These are phyloP conservation scores for Miltochrista miniata DNA, from an alignment of 2,888 invertebrate genomes.

Conservation along the genomic window DNA sequence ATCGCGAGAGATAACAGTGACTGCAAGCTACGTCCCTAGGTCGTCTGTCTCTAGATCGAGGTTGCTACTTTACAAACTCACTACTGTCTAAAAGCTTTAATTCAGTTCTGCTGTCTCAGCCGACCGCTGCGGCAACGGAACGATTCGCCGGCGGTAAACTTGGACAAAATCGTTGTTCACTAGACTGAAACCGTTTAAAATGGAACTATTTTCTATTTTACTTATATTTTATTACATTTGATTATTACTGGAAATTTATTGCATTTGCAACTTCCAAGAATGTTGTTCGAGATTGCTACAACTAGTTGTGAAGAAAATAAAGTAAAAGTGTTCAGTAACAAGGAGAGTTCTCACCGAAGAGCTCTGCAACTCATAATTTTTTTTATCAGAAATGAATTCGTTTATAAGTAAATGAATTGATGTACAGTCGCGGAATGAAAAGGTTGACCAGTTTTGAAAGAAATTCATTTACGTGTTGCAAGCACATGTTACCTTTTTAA, in stretches of 20 bases:
- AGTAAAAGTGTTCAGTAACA: no score
- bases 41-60: no score
- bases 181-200: slow-evolving; percentile 47
- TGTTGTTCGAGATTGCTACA: slow-evolving; percentile 31
- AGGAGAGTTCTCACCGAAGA: no score
- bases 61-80: slow-evolving; percentile 52
- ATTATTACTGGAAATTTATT: slow-evolving; percentile 51
- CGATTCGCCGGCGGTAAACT: slow-evolving; percentile 52
- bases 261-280: slow-evolving; percentile 51
- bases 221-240: slow-evolving; percentile 54
- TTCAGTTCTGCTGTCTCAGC: slow-evolving; percentile 59
- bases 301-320: slow-evolving; percentile 38
- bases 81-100: slow-evolving; percentile 60
- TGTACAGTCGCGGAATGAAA: no score
- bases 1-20: no score
- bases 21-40: no score
- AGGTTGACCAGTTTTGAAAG: no score
- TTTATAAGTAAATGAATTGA: no score
- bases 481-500: no score
- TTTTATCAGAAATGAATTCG: no score
- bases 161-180: slow-evolving; percentile 50
- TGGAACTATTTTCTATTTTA: slow-evolving; percentile 59
- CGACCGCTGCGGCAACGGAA: slow-evolving; percentile 49
- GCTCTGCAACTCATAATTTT: no score
- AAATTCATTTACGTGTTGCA: no score